A percentile compares a stretch with the other conserved stretches of the same genome.
These are phyloP conservation scores for Rhagologus leucostigma DNA, from an alignment of 2,113 vertebrate genomes.

Conservation along the genomic window DNA sequence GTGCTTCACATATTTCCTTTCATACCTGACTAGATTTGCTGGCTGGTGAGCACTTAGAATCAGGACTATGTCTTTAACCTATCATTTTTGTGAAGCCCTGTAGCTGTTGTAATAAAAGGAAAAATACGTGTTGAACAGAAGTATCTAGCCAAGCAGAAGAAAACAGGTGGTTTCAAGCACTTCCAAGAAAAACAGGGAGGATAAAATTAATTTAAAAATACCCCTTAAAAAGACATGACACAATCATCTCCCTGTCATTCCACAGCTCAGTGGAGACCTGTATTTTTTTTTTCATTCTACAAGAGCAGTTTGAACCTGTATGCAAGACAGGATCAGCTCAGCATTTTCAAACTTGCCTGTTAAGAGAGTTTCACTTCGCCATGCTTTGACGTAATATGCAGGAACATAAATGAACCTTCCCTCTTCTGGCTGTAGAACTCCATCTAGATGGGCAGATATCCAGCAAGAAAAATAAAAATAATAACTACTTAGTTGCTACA, in stretches of 20 bases:
- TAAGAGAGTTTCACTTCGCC: neutral
- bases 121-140: neutral
- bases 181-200: neutral
- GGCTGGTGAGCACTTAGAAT: neutral
- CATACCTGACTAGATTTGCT: neutral
- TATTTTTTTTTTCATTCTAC: neutral
- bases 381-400: neutral
- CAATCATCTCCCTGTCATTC: neutral
- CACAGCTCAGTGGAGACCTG: neutral
- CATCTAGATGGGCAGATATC: neutral
- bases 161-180: neutral
- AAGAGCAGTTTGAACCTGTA: neutral
- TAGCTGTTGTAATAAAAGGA: neutral
- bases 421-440: neutral
- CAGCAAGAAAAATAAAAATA: neutral
- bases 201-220: neutral
- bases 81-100: neutral
- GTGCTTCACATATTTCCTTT: neutral
- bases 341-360: neutral
- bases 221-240: neutral
- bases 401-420: neutral
- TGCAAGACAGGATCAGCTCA: neutral
- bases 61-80: neutral
- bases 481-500: neutral
- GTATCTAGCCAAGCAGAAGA: neutral